These are phyloP conservation scores for Baryphthengus martii DNA, from an alignment of 2,113 vertebrate genomes.

Conservation along the genomic window DNA sequence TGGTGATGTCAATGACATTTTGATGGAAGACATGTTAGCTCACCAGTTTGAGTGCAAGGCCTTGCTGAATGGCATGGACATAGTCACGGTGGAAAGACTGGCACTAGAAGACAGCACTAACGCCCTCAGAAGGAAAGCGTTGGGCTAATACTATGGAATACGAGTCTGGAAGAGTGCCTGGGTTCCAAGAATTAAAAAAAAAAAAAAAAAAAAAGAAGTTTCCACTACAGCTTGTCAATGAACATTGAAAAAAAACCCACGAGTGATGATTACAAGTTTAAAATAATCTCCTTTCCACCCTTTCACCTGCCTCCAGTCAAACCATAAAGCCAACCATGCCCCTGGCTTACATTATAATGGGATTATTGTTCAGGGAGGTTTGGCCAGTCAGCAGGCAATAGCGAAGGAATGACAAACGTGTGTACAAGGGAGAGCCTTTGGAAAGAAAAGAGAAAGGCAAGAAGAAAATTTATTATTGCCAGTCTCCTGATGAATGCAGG, in stretches of 20 bases:
- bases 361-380: neutral
- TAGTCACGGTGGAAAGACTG: neutral
- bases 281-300: constrained; percentile 57
- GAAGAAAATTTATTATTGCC: constrained; percentile 71
- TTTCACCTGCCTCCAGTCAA: constrained; percentile 61
- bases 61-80: neutral
- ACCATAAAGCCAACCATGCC: constrained; percentile 28
- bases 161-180: neutral
- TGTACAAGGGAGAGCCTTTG: neutral
- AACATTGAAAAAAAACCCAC: constrained; percentile 47
- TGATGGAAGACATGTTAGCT: neutral
- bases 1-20: neutral
- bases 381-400: constrained; percentile 15
- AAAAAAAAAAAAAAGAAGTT: neutral
- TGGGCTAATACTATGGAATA: neutral
- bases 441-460: constrained; percentile 36
- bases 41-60: neutral
- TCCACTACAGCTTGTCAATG: constrained; percentile 32
- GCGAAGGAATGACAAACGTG: constrained; percentile 32
- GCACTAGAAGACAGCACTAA: neutral
- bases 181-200: neutral
- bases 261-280: constrained; percentile 52
- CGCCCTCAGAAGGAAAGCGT: neutral
- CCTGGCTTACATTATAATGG: constrained; percentile 42
- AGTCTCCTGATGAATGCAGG: constrained; percentile 70